These are phyloP conservation scores for Agrochola litura DNA, from an alignment of 2,888 invertebrate genomes.

Conservation along the genomic window DNA sequence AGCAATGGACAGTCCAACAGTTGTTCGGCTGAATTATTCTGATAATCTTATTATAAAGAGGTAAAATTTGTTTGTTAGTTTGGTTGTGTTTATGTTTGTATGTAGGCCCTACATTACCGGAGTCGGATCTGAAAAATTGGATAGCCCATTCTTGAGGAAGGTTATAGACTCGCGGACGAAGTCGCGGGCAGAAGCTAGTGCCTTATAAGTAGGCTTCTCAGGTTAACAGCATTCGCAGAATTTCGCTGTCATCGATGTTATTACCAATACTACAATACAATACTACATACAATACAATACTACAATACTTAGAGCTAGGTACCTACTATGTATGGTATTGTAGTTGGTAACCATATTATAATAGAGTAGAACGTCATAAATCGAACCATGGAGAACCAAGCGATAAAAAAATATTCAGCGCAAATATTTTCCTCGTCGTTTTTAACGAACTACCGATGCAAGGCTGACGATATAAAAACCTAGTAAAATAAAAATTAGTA, in stretches of 20 bases:
- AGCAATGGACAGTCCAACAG: neutral
- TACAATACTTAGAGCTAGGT: neutral
- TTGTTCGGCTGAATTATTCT: neutral
- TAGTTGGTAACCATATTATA: neutral
- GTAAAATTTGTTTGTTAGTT: no score
- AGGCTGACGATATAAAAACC: slow-evolving; percentile 6
- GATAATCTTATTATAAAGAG: neutral
- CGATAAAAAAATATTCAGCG: slow-evolving; percentile 5
- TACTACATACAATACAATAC: no score
- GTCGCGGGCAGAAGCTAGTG: no score
- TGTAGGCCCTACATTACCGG: no score
- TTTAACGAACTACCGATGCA: slow-evolving; percentile 4
- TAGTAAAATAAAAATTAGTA: neutral
- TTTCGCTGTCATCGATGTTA: no score
- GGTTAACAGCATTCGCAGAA: no score
- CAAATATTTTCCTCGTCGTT: slow-evolving; percentile 35
- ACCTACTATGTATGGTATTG: slow-evolving; percentile 3
- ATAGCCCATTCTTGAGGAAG: no score
- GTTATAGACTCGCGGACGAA: no score
- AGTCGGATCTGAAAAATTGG: no score
- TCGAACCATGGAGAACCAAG: neutral
- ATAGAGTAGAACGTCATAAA: neutral
- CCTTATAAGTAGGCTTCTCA: neutral
- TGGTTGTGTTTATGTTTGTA: no score
- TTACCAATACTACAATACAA: no score